These are phyloP conservation scores for Mixornis gularis DNA, from an alignment of 2,113 vertebrate species.

Conservation along the genomic window DNA sequence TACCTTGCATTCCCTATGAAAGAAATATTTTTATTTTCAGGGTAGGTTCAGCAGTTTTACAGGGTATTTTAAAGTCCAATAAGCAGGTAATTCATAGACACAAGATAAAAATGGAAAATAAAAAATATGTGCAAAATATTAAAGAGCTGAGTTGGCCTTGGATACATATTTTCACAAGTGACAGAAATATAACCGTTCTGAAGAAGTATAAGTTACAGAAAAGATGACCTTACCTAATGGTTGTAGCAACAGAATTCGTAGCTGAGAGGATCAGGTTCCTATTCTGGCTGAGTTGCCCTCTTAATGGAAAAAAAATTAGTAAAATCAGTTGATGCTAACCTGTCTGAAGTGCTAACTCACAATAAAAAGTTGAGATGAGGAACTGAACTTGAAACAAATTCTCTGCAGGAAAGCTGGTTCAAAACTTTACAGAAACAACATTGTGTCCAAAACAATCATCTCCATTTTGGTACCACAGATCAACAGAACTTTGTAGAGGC, in stretches of 20 bases:
- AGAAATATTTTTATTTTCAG: not conserved
- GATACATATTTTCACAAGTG: not conserved
- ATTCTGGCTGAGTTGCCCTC: not conserved
- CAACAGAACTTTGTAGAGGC: not conserved
- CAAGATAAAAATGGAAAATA: not conserved
- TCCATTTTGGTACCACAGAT: not conserved
- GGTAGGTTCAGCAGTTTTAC: not conserved
- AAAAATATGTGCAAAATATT: not conserved
- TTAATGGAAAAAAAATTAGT: not conserved
- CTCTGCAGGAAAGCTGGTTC: not conserved
- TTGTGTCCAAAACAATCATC: not conserved
- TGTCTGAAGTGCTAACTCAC: not conserved
- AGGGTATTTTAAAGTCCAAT: not conserved
- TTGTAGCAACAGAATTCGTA: not conserved
- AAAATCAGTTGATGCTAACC: not conserved
- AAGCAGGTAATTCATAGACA: not conserved
- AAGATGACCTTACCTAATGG: not conserved
- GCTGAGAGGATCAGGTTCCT: not conserved
- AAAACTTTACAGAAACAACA: not conserved
- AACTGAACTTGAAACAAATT: not conserved
- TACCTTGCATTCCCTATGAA: not conserved
- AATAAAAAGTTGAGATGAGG: not conserved
- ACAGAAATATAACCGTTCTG: not conserved
- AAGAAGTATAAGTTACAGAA: not conserved
- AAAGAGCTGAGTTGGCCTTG: not conserved